Evolutionary conservation across 2,797 vertebrate species (phyloP).

Genomic region (Sebastes trivittatus): DNA sequence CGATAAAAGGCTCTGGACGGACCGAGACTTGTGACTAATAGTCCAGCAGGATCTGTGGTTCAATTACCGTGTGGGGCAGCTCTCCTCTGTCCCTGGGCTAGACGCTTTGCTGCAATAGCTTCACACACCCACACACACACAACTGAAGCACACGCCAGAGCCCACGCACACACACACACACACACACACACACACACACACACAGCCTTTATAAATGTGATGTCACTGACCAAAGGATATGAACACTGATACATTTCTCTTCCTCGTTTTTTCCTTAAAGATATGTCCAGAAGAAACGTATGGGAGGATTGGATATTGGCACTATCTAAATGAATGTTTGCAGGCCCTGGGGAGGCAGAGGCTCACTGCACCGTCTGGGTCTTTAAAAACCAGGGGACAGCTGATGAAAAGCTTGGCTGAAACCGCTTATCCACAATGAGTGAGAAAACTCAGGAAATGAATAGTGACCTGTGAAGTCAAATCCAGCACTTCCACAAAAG

Average conservation of each 20-base stretch:
- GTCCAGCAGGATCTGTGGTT: constrained; percentile 70
- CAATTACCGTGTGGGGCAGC: constrained; percentile 76
- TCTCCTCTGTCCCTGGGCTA: constrained; percentile 73
- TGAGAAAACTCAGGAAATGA: constrained; percentile 67
- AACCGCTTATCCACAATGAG: constrained; percentile 58
- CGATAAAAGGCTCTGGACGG: constrained; percentile 65
- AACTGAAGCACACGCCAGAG: too few relatives aligned
- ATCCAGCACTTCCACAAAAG: constrained; percentile 30
- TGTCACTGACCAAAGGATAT: constrained; percentile 76
- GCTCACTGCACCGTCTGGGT: constrained; percentile 55
- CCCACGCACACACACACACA: constrained; percentile 18
- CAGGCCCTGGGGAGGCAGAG: constrained; percentile 56
- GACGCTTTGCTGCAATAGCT: constrained; percentile 65
- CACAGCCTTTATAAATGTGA: constrained; percentile 74
- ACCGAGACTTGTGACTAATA: constrained; percentile 72
- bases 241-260: constrained; percentile 74
- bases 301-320: constrained; percentile 76
- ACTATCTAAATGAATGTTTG: constrained; percentile 80
- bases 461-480: constrained; percentile 51
- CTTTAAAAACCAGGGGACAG: constrained; percentile 65
- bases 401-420: constrained; percentile 65
- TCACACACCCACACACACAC: constrained; percentile 33
- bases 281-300: constrained; percentile 73
- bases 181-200: constrained; percentile 25
- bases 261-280: constrained; percentile 63